These are phyloP conservation scores for Leucopternis melanops DNA, from an alignment of 2,113 vertebrate species.

Conservation along the genomic window DNA sequence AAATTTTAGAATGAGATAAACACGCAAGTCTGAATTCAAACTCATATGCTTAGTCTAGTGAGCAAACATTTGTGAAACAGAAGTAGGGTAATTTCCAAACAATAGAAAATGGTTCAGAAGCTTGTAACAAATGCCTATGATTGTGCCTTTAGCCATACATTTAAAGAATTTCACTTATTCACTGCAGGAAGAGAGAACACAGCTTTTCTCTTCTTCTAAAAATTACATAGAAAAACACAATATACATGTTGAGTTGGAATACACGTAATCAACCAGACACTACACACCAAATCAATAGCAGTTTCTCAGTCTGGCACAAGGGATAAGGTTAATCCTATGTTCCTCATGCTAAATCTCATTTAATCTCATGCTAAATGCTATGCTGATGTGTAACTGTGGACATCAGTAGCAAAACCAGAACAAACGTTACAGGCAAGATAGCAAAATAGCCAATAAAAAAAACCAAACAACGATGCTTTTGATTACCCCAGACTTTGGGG, in stretches of 20 bases:
- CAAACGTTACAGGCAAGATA: background rate
- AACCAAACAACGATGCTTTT: accelerated
- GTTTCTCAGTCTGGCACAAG: background rate
- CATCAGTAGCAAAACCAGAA: background rate
- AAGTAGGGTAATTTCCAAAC: background rate
- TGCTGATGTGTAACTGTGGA: background rate
- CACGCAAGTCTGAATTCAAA: background rate
- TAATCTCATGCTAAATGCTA: background rate
- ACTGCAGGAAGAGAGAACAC: background rate
- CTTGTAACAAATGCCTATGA: background rate
- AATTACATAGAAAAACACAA: accelerated
- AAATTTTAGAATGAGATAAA: background rate
- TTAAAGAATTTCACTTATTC: background rate
- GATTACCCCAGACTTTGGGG: background rate
- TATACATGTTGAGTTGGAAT: background rate
- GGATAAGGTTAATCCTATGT: background rate
- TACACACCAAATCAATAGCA: background rate
- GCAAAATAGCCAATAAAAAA: background rate
- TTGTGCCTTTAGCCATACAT: background rate
- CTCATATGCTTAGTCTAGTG: background rate
- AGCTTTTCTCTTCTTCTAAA: background rate
- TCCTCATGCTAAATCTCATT: too few relatives aligned
- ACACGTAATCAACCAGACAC: background rate
- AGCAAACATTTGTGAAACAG: background rate
- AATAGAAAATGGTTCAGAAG: background rate